These are phyloP conservation scores for Malacoctenus gilli DNA, from an alignment of 2,797 vertebrate species.

Conservation along the genomic window DNA sequence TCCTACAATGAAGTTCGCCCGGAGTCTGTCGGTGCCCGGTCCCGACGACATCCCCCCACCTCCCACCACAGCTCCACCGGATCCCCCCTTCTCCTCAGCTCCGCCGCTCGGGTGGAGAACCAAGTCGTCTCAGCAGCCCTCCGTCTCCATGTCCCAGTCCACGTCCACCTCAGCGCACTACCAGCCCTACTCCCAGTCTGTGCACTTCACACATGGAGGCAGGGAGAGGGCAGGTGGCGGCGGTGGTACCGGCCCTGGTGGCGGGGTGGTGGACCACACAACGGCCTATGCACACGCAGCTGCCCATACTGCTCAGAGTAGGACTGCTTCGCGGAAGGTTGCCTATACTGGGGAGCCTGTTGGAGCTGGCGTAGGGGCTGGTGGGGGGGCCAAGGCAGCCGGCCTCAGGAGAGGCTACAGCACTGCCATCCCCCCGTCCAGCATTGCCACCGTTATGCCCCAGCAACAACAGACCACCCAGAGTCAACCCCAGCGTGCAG, in stretches of 20 bases:
- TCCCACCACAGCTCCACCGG: constrained; percentile 91
- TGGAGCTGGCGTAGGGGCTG: constrained; percentile 59
- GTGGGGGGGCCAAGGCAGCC: constrained; percentile 71
- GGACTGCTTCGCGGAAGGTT: constrained; percentile 82
- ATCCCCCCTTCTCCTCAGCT: constrained; percentile 91
- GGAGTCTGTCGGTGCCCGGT: constrained; percentile 91
- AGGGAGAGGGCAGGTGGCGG: constrained; percentile 79
- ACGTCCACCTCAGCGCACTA: constrained; percentile 79
- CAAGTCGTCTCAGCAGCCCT: constrained; percentile 79
- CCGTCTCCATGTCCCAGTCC: constrained; percentile 82
- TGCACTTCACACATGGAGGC: constrained; percentile 77
- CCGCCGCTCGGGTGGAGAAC: constrained; percentile 81
- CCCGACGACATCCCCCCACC: constrained; percentile 94
- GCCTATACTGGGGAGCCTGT: constrained; percentile 77
- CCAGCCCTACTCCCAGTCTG: constrained; percentile 80
- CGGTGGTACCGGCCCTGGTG: constrained; percentile 46
- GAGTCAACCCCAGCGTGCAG: constrained; percentile 76
- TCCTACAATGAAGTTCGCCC: constrained; percentile 89
- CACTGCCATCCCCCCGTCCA: constrained; percentile 77
- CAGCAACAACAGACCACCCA: constrained; percentile 81
- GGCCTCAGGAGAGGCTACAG: constrained; percentile 83
- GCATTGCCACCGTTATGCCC: constrained; percentile 79
- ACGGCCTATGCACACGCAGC: constrained; percentile 78
- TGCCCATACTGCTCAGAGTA: constrained; percentile 76
- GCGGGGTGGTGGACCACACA: constrained; percentile 65